Evolutionary conservation across 2,888 invertebrate genomes (phyloP).

Genomic region (Athetis lepigone): DNA sequence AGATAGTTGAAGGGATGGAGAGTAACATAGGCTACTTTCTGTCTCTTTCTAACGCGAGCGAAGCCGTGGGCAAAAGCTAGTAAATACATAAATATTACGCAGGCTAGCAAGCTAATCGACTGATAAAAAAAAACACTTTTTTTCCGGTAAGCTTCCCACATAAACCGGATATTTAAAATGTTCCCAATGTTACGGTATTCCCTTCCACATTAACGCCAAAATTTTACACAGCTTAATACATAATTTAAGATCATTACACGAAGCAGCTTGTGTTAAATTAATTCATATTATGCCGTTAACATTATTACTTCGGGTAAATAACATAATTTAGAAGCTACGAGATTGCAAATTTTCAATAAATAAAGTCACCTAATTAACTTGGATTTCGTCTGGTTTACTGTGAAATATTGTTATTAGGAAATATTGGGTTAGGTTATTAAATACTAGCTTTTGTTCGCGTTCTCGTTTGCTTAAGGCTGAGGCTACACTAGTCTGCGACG

Average conservation of each 20-base stretch:
- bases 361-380: constrained; percentile 34
- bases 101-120: too few relatives aligned
- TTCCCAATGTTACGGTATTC: constrained; percentile 20
- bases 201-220: constrained; percentile 12
- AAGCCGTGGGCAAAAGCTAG: too few relatives aligned
- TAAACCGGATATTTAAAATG: constrained; percentile 36
- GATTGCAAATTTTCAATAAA: constrained; percentile 41
- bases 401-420: constrained; percentile 30
- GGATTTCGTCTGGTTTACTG: constrained; percentile 17
- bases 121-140: too few relatives aligned
- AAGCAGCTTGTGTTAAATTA: constrained; percentile 40
- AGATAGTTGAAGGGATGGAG: too few relatives aligned
- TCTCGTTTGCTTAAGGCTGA: too few relatives aligned
- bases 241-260: constrained; percentile 42
- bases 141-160: too few relatives aligned
- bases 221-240: constrained; percentile 38
- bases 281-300: constrained; percentile 34
- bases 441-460: neutral
- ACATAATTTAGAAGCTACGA: constrained; percentile 28
- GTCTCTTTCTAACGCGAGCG: too few relatives aligned
- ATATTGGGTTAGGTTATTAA: constrained; percentile 12
- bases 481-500: too few relatives aligned
- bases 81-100: too few relatives aligned
- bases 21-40: too few relatives aligned
- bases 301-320: constrained; percentile 35